A percentile compares a stretch with the other conserved stretches of the same genome.
phyloP scores from a whole-genome alignment of 2,113 vertebrate species.

The Globicephala melas region DNA sequence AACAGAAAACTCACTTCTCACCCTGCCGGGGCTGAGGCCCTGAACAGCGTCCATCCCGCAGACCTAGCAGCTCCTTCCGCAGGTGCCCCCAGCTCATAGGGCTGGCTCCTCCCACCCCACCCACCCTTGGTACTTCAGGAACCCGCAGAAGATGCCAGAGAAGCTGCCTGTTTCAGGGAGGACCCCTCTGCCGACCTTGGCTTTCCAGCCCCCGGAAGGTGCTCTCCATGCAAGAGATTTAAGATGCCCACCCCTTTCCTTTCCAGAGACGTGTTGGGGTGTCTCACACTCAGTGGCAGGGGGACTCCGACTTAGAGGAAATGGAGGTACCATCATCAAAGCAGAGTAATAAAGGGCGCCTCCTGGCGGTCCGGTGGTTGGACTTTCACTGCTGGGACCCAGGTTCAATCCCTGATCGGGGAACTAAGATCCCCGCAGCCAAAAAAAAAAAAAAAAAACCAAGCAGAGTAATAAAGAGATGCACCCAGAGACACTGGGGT shows the following conservation, averaged over 20 bases:
- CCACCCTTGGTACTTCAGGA: accelerated
- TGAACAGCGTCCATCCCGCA: accelerated
- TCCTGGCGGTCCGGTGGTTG: too few species aligned
- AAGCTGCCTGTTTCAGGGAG: not conserved
- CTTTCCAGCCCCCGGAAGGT: not conserved
- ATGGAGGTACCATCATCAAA: not conserved
- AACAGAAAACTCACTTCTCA: accelerated
- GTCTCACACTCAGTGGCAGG: accelerated
- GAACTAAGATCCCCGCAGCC: too few species aligned
- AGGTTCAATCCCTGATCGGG: too few species aligned
- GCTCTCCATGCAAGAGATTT: not conserved
- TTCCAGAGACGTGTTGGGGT: not conserved
- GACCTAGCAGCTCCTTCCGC: accelerated
- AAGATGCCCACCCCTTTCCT: not conserved
- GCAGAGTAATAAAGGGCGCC: too few species aligned
- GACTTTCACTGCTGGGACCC: too few species aligned
- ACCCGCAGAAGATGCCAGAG: not conserved
- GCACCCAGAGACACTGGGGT: accelerated
- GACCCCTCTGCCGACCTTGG: not conserved
- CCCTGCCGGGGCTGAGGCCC: not conserved
- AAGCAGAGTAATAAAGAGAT: not conserved
- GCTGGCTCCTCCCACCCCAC: not conserved
- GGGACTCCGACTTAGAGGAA: not conserved
- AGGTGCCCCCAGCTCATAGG: not conserved
- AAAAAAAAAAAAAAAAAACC: too few species aligned